Evolutionary conservation across 2,113 vertebrate genomes (phyloP).

Genomic region (Hippocampus comes): DNA sequence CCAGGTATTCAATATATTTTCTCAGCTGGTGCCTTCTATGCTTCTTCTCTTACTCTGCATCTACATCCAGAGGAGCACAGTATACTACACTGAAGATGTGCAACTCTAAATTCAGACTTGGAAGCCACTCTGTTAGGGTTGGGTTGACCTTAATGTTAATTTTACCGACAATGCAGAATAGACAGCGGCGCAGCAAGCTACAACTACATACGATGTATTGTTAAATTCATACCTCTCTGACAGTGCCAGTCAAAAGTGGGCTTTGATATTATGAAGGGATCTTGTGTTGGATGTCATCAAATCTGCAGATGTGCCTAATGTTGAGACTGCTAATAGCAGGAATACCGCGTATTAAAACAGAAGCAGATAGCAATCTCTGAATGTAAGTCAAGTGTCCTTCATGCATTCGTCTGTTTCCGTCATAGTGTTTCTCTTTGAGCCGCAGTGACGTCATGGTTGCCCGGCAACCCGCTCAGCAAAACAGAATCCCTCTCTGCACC

Average conservation of each 20-base stretch:
- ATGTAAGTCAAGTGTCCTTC: neutral
- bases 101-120: neutral
- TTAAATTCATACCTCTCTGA: neutral
- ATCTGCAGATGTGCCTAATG: neutral
- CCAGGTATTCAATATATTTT: too few species aligned
- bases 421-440: slow-evolving; percentile 43
- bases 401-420: slow-evolving; percentile 15
- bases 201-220: neutral
- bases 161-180: neutral
- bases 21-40: too few species aligned
- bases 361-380: neutral
- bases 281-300: neutral
- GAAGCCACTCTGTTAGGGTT: neutral
- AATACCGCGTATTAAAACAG: neutral
- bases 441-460: slow-evolving; percentile 70
- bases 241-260: neutral
- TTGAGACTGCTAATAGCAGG: neutral
- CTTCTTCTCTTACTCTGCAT: too few species aligned
- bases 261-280: neutral
- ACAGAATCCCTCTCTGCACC: slow-evolving; percentile 71
- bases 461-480: slow-evolving; percentile 67
- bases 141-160: neutral
- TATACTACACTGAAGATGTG: too few species aligned
- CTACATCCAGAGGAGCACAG: too few species aligned
- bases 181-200: neutral